Evolutionary conservation across 2,113 vertebrate genomes (phyloP).

Genomic region (Acanthochromis polyacanthus): DNA sequence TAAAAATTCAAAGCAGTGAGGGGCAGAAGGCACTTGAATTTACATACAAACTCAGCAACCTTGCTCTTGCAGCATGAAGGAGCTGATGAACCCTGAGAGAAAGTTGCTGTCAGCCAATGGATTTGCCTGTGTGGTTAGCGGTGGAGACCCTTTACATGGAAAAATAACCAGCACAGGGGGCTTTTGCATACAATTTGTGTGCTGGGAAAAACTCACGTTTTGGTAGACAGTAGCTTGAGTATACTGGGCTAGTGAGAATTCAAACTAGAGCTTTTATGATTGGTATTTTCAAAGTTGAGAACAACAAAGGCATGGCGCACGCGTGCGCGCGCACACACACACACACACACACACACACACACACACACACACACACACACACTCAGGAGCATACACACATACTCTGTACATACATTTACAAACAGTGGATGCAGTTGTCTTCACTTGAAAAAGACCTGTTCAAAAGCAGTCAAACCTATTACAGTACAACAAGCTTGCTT

Average conservation of each 20-base stretch:
- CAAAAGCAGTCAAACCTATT: slow-evolving; percentile 15
- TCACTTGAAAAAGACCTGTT: slow-evolving; percentile 13
- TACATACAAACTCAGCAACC: slow-evolving; percentile 76
- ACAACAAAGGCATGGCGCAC: slow-evolving; percentile 37
- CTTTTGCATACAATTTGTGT: slow-evolving; percentile 78
- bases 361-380: slow-evolving; percentile 22
- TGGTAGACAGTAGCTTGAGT: slow-evolving; percentile 35
- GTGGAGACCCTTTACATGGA: slow-evolving; percentile 34
- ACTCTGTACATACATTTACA: slow-evolving; percentile 46
- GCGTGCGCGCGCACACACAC: slow-evolving; percentile 25
- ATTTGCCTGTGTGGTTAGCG: slow-evolving; percentile 64
- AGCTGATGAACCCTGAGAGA: slow-evolving; percentile 34
- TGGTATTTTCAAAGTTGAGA: slow-evolving; percentile 19
- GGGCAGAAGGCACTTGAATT: slow-evolving; percentile 82
- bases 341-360: slow-evolving; percentile 11
- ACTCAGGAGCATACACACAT: slow-evolving; percentile 28
- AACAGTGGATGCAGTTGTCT: slow-evolving; percentile 31
- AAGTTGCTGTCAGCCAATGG: neutral
- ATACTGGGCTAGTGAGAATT: slow-evolving; percentile 2
- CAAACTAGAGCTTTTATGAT: neutral
- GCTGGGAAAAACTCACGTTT: slow-evolving; percentile 3
- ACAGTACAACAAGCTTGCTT: slow-evolving; percentile 13
- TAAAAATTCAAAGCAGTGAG: slow-evolving; percentile 78
- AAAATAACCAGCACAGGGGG: slow-evolving; percentile 20
- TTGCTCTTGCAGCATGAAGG: slow-evolving; percentile 39